phyloP scores from a whole-genome alignment of 1,140 invertebrate genomes.

The Eriosoma lanigerum region DNA sequence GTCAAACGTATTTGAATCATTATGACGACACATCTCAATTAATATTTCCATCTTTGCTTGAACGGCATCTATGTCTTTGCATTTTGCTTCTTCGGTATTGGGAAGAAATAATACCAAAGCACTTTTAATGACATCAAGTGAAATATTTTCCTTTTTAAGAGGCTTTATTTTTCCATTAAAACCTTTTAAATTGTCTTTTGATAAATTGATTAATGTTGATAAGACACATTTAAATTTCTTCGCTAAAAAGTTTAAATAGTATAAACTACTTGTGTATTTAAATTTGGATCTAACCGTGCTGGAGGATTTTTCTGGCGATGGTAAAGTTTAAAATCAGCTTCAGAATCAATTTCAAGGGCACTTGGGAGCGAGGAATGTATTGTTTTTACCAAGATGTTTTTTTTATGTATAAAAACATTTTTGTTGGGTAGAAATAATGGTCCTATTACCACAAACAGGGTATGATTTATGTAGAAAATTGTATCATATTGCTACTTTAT shows the following conservation, averaged over 20 bases:
- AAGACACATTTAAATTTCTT: background rate
- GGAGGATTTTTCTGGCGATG: background rate
- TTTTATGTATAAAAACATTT: no score
- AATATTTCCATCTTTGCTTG: background rate
- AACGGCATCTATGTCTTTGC: background rate
- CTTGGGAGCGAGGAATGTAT: background rate
- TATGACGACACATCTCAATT: background rate
- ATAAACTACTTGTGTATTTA: background rate
- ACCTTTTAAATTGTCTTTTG: constrained; percentile 6
- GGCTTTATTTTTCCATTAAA: background rate
- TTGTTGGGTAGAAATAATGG: no score
- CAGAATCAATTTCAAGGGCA: background rate
- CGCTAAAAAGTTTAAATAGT: background rate
- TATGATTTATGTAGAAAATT: no score
- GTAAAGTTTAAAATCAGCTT: background rate
- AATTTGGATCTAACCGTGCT: background rate
- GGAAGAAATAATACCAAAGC: background rate
- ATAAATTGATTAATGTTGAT: constrained; percentile 1
- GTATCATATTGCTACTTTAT: no score
- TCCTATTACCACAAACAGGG: no score
- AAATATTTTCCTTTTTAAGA: background rate
- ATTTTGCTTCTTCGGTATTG: background rate
- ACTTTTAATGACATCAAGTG: background rate
- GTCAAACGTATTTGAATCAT: no score
- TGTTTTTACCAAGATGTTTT: no score